Evolutionary conservation across 2,888 invertebrate genomes (phyloP), one percentile per base, ranked within the genome.

Genomic region (Melieria crassipennis): DNA sequence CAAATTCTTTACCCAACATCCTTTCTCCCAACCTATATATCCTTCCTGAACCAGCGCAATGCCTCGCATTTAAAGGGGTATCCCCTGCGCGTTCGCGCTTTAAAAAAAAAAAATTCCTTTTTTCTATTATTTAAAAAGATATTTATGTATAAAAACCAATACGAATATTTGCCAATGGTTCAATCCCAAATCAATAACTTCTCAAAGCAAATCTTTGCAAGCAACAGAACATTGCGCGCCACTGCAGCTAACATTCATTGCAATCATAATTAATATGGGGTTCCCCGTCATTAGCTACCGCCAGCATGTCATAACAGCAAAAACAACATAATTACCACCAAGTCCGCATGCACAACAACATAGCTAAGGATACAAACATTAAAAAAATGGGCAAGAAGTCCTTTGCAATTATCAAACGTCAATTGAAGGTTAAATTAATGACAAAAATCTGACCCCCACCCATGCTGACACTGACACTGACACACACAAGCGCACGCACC

Each of bases 371-470:
- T 30, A n/a, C 30, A 5, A 30, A 64, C 9, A 50, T 50, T 43
- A 62, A 62, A 43, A 43, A 62, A 11, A 47, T 11, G 62, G 6
- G 5, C 45, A 47, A 16, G 70, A 76, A 78, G 78, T 79, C 79
- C 78, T 77, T 77, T 74, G 79, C 79, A 80, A 81, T 81, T 79
- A 81, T 75, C 73, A 80, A 79, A 81, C 78, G 81, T 81, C 80
- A 79, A 80, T 81, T 81, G 80, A 78, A 79, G 79, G 78, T 72
- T 73, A 80, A 81, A 79, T 80, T 77, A 78, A 77, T 78, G 77
- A 75, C 76, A 75, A 69, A 67, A 58, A 69, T 30, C 64, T 62
- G 69, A 48, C 57, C 47, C 56, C 55, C 70, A 55, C 48, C 58
- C 57, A 60, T 13, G 13, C 60, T 66, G n/a, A 62, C 7, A 30